Evolutionary conservation across 2,797 vertebrate genomes (phyloP), one percentile per base, ranked within the genome.

Genomic region (Moxostoma hubbsi): DNA sequence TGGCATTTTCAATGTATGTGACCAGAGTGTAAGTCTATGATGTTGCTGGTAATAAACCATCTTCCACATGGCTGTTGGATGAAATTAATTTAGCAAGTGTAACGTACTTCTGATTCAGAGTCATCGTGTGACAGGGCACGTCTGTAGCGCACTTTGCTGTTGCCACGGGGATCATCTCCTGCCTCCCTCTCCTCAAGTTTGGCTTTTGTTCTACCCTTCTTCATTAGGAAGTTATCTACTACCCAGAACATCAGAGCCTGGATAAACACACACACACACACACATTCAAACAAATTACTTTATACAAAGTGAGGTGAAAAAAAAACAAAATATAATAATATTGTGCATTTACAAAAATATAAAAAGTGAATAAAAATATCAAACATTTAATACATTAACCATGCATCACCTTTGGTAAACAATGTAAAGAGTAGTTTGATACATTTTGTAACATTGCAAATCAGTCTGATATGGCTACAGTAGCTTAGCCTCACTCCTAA

Each of bases 191-290:
- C 98, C 91, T 99, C 98, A 49, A 95, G 88, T 86, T 99, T 99
- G 88, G 96, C 98, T 96, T 99, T 99, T 92, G 96, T 99, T 87
- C 95, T 96, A 80, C 97, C 94, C 89, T 99, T 99, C 90, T 98
- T 99, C 98, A 99, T 99, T 72, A 99, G 93, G 87, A 99, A 99
- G 85, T 99, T 99, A 92, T 99, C 98, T 59, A 99, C 97, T 81
- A 98, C 97, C 98, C 98, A 99, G 90, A 99, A 99, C 97, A 99
- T 99, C 73, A 99, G 93, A 1, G 97, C 96, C 98, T 99, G 83
- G 8, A 5, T 36, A 49, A 12, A 13, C 9, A 76, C 8, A 64
- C 4, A 49, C 15, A 55, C 8, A 47, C 47, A 61, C 5, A 81
- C 70, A 75, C 47, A 69, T n/a, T 11, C 45, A 59, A 2, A 73